Base-by-base conservation (phyloP, 2,888 invertebrate genomes). In the Ophonus ardosiacus region DNA sequence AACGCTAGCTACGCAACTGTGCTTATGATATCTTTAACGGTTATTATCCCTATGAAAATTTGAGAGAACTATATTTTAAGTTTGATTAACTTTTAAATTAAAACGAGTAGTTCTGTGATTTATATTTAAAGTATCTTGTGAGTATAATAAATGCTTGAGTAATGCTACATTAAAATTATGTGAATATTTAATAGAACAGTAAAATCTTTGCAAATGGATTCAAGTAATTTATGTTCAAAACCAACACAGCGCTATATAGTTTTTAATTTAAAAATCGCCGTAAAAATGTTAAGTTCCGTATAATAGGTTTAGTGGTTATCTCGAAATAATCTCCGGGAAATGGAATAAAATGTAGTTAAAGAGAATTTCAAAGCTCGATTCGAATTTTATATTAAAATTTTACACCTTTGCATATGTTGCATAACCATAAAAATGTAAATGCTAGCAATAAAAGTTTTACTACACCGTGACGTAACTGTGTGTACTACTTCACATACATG, bases 311-410 rank as follows among this genome's bases (percentile, higher is more conserved):
- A 51, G 43, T 10, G 43, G 43, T 51, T 51, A 51, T 51, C 43
- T 51, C 43, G 13, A 10, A 61, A 61, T 61, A 61, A 61, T 21
- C 24, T 65, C 24, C n/a, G 31, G 13, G 31, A 68, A 68, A 6
- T 31, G 13, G 68, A 68, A 68, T 68, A 68, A 68, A 68, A 38
- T 68, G 38, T 68, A 68, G 31, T 68, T 63, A 8, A 61, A 61
- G 18, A 18, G 59, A 61, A 61, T 61, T 38, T 71, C 17, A 17
- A 74, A 43, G 15, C 71, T 21, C 7, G 43, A 18, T 43, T 40
- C 71, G 21, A 74, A 74, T 74, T 43, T 74, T 74, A 74, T 74
- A 74, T 74, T 74, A 74, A 43, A 74, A 43, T 74, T 40, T 74
- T 74, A 74, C 71, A 74, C 71, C 71, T 74, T 43, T 43, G 43